Base-by-base conservation (phyloP, 2,888 invertebrate genomes). In the Helleia helle region DNA sequence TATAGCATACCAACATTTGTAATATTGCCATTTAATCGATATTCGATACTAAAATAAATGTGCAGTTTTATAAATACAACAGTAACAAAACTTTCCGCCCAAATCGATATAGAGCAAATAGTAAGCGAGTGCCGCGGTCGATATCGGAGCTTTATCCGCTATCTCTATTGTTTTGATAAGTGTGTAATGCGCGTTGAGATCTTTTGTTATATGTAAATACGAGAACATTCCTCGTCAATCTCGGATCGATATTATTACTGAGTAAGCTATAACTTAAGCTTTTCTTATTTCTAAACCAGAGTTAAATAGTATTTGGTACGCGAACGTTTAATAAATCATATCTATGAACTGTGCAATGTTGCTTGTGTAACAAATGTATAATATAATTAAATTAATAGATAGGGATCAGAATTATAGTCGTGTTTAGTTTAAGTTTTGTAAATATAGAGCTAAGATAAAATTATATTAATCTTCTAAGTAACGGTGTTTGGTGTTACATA, bases 401-500 rank as follows among this genome's bases (percentile, higher is more conserved):
- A 81, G 80, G 75, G 62, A 64, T 77, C 70, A 73, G 74, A 83
- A 76, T 76, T 74, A 69, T 68, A 68, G 65, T 74, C 74, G 65
- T 71, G 62, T 67, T 30, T 74, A 81, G 74, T 75, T 55, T 71
- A 76, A 72, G 69, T 62, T 67, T 60, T 83, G 81, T 81, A 79
- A 59, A 83, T 80, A 83, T 80, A 79, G 61, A 40, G 14, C 30
- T 80, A 80, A 79, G 71, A 56, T 72, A 48, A 48, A 50, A 42
- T 40, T 49, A 48, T 49, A 47, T 47, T 47, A 54, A 59, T 68
- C 57, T 66, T 62, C 54, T 72, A 68, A 71, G 65, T 76, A 69
- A 72, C 58, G 83, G 83, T 83, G 79, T 84, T 80, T 69, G 83
- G 80, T 83, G 73, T 83, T 76, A 73, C 62, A 72, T 76, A 75